Percentiles rank a stretch among this genome's conserved stretches.
Conservation (phyloP, 1,140 invertebrate species). For the Wasmannia auropunctata region DNA sequence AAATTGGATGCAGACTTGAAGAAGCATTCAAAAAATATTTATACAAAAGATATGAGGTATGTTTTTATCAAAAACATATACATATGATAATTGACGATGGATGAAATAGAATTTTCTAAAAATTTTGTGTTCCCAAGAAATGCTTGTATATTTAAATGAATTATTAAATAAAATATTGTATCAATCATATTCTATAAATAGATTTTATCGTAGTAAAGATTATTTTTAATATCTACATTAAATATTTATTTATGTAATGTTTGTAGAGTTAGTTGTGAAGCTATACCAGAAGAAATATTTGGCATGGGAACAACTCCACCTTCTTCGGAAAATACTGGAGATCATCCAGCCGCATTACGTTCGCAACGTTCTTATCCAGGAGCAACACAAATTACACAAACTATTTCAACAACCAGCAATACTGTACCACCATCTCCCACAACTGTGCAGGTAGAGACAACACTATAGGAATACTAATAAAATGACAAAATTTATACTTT, state of each 20-base stretch:
- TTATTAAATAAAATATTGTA: neutral
- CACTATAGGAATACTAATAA: neutral
- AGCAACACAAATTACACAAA: slow-evolving; percentile 75
- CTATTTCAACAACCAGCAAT: slow-evolving; percentile 72
- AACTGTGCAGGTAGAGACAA: slow-evolving; percentile 72
- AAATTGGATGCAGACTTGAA: slow-evolving; percentile 84
- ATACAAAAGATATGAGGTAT: slow-evolving; percentile 89
- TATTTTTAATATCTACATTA: neutral
- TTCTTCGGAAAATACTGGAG: slow-evolving; percentile 75
- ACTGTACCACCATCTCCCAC: slow-evolving; percentile 82
- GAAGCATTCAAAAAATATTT: slow-evolving; percentile 88
- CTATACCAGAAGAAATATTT: slow-evolving; percentile 94
- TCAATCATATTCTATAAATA: no score
- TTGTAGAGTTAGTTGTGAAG: slow-evolving; percentile 92
- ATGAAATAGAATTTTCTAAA: neutral
- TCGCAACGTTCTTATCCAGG: slow-evolving; percentile 82
- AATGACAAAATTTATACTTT: neutral
- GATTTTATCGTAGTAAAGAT: neutral
- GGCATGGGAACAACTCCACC: slow-evolving; percentile 88
- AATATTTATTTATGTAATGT: neutral
- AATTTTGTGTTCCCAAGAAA: neutral
- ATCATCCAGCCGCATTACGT: slow-evolving; percentile 77
- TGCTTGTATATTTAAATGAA: neutral
- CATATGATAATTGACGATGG: neutral
- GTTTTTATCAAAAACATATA: slow-evolving; percentile 7